These are phyloP conservation scores for Melieria picta DNA, from an alignment of 2,888 invertebrate species.

Conservation along the genomic window DNA sequence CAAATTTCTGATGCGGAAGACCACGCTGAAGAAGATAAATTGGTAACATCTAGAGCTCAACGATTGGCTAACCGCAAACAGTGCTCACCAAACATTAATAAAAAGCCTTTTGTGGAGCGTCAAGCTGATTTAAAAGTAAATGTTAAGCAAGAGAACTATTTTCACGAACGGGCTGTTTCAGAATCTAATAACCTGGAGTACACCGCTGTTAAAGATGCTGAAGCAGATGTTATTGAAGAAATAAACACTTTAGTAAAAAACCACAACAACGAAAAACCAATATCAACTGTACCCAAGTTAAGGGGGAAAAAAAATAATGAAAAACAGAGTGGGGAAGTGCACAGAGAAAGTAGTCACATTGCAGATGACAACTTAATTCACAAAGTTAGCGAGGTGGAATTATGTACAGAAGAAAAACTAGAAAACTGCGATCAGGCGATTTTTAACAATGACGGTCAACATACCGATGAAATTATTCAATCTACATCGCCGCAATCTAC, in stretches of 20 bases:
- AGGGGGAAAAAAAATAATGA: constrained; percentile 51
- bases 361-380: constrained; percentile 4
- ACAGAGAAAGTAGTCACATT: constrained; percentile 1
- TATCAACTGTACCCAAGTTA: constrained; percentile 62
- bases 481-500: not conserved
- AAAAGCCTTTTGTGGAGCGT: constrained; percentile 52
- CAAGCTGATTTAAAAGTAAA: constrained; percentile 33
- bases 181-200: constrained; percentile 17
- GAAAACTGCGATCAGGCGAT: not conserved
- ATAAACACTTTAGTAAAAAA: constrained; percentile 7
- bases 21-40: constrained; percentile 33
- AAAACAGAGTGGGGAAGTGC: constrained; percentile 8
- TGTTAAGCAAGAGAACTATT: constrained; percentile 23
- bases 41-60: constrained; percentile 51
- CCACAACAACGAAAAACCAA: constrained; percentile 49
- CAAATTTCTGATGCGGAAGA: constrained; percentile 27
- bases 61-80: constrained; percentile 55
- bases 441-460: constrained; percentile 10
- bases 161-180: not conserved
- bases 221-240: not conserved
- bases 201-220: constrained; percentile 27
- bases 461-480: not conserved
- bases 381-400: not conserved
- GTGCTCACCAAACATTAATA: constrained; percentile 47
- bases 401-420: not conserved